Conservation (phyloP, 2,797 vertebrate species). For the Vultur gryphus region DNA sequence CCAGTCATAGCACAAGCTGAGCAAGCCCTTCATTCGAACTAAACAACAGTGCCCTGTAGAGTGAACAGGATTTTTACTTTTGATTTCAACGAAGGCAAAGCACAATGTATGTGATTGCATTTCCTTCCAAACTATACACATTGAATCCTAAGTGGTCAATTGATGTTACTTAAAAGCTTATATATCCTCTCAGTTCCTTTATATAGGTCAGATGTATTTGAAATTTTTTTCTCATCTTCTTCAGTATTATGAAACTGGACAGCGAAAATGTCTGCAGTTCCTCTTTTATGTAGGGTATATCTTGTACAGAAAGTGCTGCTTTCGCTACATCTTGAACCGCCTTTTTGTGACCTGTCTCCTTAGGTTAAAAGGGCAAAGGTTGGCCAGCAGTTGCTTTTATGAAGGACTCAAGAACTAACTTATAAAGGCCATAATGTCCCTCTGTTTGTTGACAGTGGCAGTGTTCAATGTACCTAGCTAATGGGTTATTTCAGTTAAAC, state of each 20-base stretch:
- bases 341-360: background rate
- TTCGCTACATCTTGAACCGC: background rate
- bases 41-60: accelerated
- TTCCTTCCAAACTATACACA: background rate
- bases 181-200: background rate
- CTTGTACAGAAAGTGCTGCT: background rate
- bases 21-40: background rate
- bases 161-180: background rate
- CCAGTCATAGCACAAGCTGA: background rate
- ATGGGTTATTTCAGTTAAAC: background rate
- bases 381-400: background rate
- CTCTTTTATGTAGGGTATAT: background rate
- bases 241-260: background rate
- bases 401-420: background rate
- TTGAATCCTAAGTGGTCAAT: background rate
- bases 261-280: conserved; percentile 11
- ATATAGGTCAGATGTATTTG: background rate
- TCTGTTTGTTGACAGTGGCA: background rate
- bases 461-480: background rate
- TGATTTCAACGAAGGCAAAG: background rate
- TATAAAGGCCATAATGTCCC: accelerated
- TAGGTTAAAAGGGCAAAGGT: background rate
- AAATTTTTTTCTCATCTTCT: background rate
- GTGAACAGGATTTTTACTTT: background rate
- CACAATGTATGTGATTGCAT: background rate